A percentile compares a stretch with the other conserved stretches of the same genome.
These are phyloP conservation scores for Anoplopoma fimbria DNA, from an alignment of 2,113 vertebrate species.

Conservation along the genomic window DNA sequence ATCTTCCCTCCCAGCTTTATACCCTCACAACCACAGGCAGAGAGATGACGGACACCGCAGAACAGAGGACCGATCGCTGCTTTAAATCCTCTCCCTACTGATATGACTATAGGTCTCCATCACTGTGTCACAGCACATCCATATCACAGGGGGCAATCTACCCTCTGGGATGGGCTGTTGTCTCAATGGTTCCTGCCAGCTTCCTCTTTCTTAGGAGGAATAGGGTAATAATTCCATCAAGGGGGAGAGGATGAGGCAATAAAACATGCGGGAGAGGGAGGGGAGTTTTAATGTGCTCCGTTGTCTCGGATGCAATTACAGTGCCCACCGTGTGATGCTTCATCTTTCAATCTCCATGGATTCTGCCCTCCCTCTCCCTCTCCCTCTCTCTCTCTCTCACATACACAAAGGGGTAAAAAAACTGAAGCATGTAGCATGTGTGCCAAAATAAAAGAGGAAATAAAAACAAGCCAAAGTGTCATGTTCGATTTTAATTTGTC, in stretches of 20 bases:
- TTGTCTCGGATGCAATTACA: conserved; percentile 76
- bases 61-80: conserved; percentile 9
- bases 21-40: conserved; percentile 42
- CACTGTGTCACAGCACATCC: conserved; percentile 37
- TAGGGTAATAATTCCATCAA: conserved; percentile 74
- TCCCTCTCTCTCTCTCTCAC: background rate
- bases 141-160: conserved; percentile 52
- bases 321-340: conserved; percentile 62
- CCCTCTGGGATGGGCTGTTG: conserved; percentile 42
- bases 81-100: conserved; percentile 47
- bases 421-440: background rate
- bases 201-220: conserved; percentile 69
- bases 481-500: conserved; percentile 72
- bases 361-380: background rate
- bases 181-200: conserved; percentile 55
- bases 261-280: conserved; percentile 61
- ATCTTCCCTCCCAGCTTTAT: conserved; percentile 22
- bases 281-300: conserved; percentile 68
- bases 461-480: conserved; percentile 65
- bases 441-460: conserved; percentile 8
- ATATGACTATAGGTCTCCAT: conserved; percentile 53
- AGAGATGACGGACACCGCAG: conserved; percentile 51
- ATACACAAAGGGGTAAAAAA: background rate
- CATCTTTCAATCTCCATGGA: conserved; percentile 63
- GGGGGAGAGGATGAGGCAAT: conserved; percentile 64